Evolutionary conservation across 1,140 invertebrate species (phyloP).

Genomic region (Caenorhabditis remanei): DNA sequence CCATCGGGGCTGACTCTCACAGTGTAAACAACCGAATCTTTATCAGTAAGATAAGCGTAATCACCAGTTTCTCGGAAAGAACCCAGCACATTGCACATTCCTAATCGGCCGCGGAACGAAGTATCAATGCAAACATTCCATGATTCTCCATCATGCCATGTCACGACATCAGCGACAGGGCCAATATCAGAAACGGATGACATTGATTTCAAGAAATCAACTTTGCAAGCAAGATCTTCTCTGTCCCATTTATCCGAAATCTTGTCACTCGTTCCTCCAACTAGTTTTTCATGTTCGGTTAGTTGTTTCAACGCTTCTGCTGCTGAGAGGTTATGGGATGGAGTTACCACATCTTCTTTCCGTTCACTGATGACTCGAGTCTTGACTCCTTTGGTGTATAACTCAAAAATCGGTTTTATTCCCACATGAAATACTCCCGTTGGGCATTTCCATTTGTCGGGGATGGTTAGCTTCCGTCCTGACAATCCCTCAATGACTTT

Average conservation of each 20-base stretch:
- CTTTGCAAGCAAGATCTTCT: constrained; percentile 88
- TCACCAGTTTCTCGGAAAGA: constrained; percentile 88
- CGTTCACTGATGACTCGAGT: constrained; percentile 3
- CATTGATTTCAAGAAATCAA: constrained; percentile 86
- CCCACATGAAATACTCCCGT: constrained; percentile 82
- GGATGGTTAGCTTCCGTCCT: constrained; percentile 90
- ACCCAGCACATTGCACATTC: constrained; percentile 85
- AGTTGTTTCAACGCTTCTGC: constrained; percentile 33
- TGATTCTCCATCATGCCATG: constrained; percentile 88
- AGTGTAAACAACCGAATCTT: constrained; percentile 69
- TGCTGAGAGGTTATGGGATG: background rate
- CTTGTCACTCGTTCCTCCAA: constrained; percentile 79
- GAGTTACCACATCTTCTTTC: constrained; percentile 50
- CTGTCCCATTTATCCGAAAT: constrained; percentile 85
- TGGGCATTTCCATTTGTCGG: constrained; percentile 87
- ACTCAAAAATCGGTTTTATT: constrained; percentile 87
- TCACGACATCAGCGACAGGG: constrained; percentile 91
- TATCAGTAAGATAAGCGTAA: constrained; percentile 84
- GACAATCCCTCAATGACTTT: constrained; percentile 87
- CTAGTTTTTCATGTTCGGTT: constrained; percentile 85
- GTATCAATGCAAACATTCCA: constrained; percentile 92
- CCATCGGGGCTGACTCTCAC: constrained; percentile 79
- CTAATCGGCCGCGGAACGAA: constrained; percentile 86
- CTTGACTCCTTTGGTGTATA: constrained; percentile 83
- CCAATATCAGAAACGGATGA: constrained; percentile 91